Conservation (phyloP, 2,797 vertebrate species). For the Spinibarbus caldwelli region DNA sequence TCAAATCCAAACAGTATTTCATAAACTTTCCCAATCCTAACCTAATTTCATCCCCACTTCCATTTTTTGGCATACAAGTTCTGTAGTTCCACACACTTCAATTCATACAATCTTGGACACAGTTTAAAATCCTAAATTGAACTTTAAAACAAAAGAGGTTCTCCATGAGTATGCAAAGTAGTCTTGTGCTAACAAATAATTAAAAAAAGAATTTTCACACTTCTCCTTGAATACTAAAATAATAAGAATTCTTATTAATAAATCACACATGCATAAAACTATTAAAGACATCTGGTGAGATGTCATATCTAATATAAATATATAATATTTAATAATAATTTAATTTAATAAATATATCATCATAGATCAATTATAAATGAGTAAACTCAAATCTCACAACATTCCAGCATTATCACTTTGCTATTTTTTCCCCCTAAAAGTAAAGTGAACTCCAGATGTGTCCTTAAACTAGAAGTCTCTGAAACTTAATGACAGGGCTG, state of each 20-base stretch:
- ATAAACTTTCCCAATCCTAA: too few species aligned
- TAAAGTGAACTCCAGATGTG: neutral
- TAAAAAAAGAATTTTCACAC: neutral
- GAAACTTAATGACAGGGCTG: neutral
- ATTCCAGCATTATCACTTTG: neutral
- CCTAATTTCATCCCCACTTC: neutral
- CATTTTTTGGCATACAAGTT: neutral
- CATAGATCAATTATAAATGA: neutral
- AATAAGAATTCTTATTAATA: neutral
- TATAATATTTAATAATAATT: too few species aligned
- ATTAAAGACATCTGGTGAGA: neutral
- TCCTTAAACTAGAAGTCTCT: neutral
- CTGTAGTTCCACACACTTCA: neutral
- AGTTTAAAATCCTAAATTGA: neutral
- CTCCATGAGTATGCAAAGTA: neutral
- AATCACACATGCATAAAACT: neutral
- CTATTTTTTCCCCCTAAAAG: neutral
- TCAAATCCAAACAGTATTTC: too few species aligned
- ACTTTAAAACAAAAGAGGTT: neutral
- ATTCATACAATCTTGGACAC: neutral
- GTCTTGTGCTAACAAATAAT: neutral
- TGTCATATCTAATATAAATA: neutral
- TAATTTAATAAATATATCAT: neutral
- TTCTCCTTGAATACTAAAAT: neutral
- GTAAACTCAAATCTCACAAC: neutral